Evolutionary conservation across 2,888 invertebrate species (phyloP).

Genomic region (Villa cingulata): DNA sequence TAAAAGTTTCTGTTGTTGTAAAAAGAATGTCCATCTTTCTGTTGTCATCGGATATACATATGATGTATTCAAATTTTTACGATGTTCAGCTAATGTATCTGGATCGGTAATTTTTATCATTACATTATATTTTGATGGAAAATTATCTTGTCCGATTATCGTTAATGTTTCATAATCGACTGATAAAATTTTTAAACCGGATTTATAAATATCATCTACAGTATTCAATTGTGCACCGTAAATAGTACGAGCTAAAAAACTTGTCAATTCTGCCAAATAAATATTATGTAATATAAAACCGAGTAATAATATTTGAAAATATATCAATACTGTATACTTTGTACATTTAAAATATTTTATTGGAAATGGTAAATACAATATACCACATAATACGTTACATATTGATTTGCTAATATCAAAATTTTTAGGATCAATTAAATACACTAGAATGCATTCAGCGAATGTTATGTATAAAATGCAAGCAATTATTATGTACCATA

Average conservation of each 20-base stretch:
- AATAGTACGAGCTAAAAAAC: constrained; percentile 19
- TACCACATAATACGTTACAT: constrained; percentile 1
- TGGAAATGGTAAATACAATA: constrained; percentile 4
- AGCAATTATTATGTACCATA: constrained; percentile 1
- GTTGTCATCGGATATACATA: constrained; percentile 15
- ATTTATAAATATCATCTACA: constrained; percentile 14
- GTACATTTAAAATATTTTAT: background rate
- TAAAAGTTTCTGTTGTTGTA: constrained; percentile 19
- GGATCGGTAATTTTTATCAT: constrained; percentile 9
- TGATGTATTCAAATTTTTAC: constrained; percentile 4
- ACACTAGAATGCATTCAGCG: background rate
- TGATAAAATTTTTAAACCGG: constrained; percentile 14
- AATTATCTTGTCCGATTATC: constrained; percentile 16
- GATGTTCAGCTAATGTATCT: constrained; percentile 7
- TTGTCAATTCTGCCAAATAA: constrained; percentile 21
- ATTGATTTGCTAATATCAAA: constrained; percentile 1
- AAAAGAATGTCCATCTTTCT: constrained; percentile 18
- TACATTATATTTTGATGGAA: constrained; percentile 15
- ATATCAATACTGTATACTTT: background rate
- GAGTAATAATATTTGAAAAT: constrained; percentile 13
- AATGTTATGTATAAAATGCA: background rate
- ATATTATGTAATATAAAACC: constrained; percentile 22
- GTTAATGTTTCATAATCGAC: constrained; percentile 18
- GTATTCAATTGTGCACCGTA: constrained; percentile 16
- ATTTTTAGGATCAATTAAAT: background rate